Evolutionary conservation across 2,797 vertebrate genomes (phyloP).

Genomic region (Meda fulgida): DNA sequence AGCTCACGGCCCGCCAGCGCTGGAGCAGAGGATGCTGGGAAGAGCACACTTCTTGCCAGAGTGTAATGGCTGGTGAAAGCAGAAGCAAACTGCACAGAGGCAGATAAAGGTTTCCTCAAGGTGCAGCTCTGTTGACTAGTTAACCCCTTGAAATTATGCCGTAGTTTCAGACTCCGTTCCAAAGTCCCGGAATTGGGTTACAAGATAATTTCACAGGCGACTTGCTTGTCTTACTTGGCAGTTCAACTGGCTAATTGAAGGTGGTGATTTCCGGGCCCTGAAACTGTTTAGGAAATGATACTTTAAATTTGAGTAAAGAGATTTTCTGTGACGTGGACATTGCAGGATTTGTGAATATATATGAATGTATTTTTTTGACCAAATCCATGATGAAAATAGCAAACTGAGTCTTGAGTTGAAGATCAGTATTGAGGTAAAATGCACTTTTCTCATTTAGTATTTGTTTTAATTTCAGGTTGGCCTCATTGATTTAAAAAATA

Average conservation of each 20-base stretch:
- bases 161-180: conserved; percentile 82
- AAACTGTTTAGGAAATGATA: conserved; percentile 79
- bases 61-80: conserved; percentile 60
- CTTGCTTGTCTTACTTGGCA: conserved; percentile 87
- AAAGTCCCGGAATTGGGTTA: conserved; percentile 86
- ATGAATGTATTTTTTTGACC: conserved; percentile 45
- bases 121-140: conserved; percentile 78
- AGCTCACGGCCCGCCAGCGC: conserved; percentile 20
- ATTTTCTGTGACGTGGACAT: conserved; percentile 62
- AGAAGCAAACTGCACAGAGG: conserved; percentile 60
- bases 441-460: not conserved
- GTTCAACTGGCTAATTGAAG: conserved; percentile 87
- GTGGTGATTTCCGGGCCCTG: conserved; percentile 79
- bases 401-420: not conserved
- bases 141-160: conserved; percentile 81
- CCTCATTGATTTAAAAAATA: not conserved
- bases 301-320: conserved; percentile 74
- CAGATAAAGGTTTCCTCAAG: conserved; percentile 76
- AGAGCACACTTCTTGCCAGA: conserved; percentile 54
- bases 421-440: not conserved
- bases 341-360: conserved; percentile 53
- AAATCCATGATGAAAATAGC: conserved; percentile 34
- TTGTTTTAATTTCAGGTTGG: not conserved
- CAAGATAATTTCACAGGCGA: conserved; percentile 87
- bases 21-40: conserved; percentile 35